These are phyloP conservation scores for Pluvianellus socialis DNA, from an alignment of 2,113 vertebrate genomes.

Conservation along the genomic window DNA sequence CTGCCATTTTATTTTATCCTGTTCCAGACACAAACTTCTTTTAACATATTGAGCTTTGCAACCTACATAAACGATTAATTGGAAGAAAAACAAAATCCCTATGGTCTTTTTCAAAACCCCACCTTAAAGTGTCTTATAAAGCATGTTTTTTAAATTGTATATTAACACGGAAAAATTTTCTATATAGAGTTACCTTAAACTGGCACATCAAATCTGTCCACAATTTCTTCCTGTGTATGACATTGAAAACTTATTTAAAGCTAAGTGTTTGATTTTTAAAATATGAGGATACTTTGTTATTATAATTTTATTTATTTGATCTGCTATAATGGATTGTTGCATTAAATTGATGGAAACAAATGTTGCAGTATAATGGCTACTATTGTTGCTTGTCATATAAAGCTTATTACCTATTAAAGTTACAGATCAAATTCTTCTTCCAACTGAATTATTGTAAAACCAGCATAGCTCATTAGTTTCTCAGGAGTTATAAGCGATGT, in stretches of 20 bases:
- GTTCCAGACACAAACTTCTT: slow-evolving; percentile 11
- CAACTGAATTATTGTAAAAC: background rate
- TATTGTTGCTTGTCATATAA: background rate
- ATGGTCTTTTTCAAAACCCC: background rate
- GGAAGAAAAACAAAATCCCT: background rate
- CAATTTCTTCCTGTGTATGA: background rate
- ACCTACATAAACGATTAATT: slow-evolving; percentile 36
- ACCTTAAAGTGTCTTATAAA: background rate
- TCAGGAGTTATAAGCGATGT: background rate
- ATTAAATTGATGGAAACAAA: background rate
- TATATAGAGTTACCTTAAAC: background rate
- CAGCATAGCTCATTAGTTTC: background rate
- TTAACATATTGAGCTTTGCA: background rate
- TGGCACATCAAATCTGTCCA: background rate
- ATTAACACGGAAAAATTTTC: background rate
- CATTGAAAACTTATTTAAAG: background rate
- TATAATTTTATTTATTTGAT: background rate
- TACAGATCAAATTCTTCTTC: background rate
- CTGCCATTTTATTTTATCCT: slow-evolving; percentile 1
- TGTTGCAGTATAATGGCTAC: background rate
- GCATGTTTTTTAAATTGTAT: background rate
- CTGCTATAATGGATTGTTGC: background rate
- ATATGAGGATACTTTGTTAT: background rate
- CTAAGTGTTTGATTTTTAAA: background rate
- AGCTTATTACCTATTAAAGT: background rate